Conservation (phyloP, 2,113 vertebrate genomes). For the Equus przewalskii region DNA sequence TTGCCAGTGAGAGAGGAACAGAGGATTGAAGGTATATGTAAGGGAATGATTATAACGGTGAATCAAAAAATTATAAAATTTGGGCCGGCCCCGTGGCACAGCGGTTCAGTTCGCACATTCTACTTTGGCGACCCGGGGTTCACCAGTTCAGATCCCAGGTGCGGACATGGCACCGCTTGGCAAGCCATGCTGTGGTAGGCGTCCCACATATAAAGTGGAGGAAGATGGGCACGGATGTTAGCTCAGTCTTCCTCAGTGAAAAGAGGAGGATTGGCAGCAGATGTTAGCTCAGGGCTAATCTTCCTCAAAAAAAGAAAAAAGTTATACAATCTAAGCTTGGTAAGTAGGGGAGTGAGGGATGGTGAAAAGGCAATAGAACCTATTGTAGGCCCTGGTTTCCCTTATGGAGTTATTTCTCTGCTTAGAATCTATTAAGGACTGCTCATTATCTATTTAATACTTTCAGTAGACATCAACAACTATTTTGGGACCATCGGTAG, state of each 20-base stretch:
- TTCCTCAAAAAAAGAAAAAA: neutral
- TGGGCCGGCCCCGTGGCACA: too few relatives aligned
- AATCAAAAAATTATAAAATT: conserved; percentile 23
- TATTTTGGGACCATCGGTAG: neutral
- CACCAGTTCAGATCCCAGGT: too few relatives aligned
- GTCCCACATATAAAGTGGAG: too few relatives aligned
- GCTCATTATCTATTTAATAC: neutral
- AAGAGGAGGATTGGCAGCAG: too few relatives aligned
- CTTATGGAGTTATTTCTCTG: neutral
- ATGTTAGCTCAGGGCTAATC: too few relatives aligned
- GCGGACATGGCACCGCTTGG: too few relatives aligned
- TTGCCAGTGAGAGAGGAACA: neutral
- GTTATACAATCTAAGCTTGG: neutral
- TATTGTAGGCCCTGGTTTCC: neutral
- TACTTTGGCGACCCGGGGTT: too few relatives aligned
- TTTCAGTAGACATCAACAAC: neutral
- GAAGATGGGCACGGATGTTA: too few relatives aligned
- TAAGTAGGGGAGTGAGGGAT: neutral
- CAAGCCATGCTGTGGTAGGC: too few relatives aligned
- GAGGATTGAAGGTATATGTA: neutral
- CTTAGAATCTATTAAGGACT: neutral
- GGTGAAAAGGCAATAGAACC: neutral
- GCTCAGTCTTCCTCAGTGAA: too few relatives aligned
- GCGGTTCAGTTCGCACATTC: too few relatives aligned
- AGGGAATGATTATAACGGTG: neutral